Evolutionary conservation across 2,888 invertebrate species (phyloP).

Genomic region (Orthosia gracilis): DNA sequence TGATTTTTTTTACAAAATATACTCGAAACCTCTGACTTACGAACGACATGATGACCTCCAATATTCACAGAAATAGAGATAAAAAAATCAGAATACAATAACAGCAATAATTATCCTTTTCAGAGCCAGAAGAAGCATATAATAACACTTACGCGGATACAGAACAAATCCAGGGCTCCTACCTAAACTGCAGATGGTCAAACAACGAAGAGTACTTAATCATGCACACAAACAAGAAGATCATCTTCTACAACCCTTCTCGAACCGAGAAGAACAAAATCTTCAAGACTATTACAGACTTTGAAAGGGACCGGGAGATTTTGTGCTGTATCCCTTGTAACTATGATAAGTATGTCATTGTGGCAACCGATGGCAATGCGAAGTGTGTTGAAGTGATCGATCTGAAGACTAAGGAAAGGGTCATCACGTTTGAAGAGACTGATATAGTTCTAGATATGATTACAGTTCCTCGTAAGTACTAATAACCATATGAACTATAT

Average conservation of each 20-base stretch:
- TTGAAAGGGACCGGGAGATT: slow-evolving; percentile 79
- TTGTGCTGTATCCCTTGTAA: slow-evolving; percentile 82
- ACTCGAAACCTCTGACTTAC: not conserved
- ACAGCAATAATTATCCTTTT: not conserved
- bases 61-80: not conserved
- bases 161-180: slow-evolving; percentile 78
- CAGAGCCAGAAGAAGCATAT: slow-evolving; percentile 83
- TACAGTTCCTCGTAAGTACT: slow-evolving; percentile 81
- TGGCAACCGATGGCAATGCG: slow-evolving; percentile 73
- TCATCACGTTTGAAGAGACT: slow-evolving; percentile 79
- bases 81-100: not conserved
- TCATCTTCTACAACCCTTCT: slow-evolving; percentile 80
- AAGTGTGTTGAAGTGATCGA: slow-evolving; percentile 80
- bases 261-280: slow-evolving; percentile 72
- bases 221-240: slow-evolving; percentile 81
- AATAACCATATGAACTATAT: no score
- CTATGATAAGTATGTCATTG: slow-evolving; percentile 81
- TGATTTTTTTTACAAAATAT: not conserved
- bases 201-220: slow-evolving; percentile 81
- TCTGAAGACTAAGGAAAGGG: slow-evolving; percentile 77
- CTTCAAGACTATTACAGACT: slow-evolving; percentile 74
- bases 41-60: no score
- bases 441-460: slow-evolving; percentile 80
- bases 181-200: slow-evolving; percentile 85
- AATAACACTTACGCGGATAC: slow-evolving; percentile 80